Percentiles rank a stretch among this genome's conserved stretches.
Evolutionary conservation across 1,140 invertebrate genomes (phyloP).

Genomic region (Schlechtendalia chinensis): DNA sequence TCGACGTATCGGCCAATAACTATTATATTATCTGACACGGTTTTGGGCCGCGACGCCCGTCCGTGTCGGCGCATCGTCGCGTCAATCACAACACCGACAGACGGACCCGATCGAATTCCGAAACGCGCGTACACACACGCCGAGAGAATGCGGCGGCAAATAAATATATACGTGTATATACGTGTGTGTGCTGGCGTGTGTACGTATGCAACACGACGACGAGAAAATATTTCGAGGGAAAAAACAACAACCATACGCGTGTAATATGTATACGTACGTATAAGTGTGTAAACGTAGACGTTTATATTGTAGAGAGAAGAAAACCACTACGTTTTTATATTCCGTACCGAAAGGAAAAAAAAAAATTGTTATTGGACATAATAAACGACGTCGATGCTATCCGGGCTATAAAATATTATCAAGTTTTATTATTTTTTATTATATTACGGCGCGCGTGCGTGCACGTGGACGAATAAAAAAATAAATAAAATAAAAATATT

Average conservation of each 20-base stretch:
- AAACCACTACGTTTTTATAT: slow-evolving; percentile 12
- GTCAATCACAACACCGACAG: not conserved
- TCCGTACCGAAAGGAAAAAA: slow-evolving; percentile 10
- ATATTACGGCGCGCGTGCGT: not conserved
- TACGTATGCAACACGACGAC: too few species aligned
- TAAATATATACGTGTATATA: too few species aligned
- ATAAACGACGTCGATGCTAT: slow-evolving; percentile 45
- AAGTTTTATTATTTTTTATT: slow-evolving; percentile 28
- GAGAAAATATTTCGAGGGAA: not conserved
- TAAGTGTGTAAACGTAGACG: not conserved
- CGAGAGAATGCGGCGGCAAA: too few species aligned
- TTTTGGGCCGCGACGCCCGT: not conserved
- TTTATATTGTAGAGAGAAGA: not conserved
- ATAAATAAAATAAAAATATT: slow-evolving; percentile 1
- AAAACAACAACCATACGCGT: too few species aligned
- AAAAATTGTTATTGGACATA: slow-evolving; percentile 31
- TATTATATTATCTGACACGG: not conserved
- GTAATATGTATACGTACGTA: not conserved
- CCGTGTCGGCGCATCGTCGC: not conserved
- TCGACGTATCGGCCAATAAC: too few species aligned
- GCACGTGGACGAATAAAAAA: slow-evolving; percentile 1
- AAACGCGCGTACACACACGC: not conserved
- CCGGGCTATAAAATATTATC: slow-evolving; percentile 43
- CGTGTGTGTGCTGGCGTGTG: too few species aligned
- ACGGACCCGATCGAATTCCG: not conserved